Conservation (phyloP, 2,888 invertebrate species). For the Epinotia demarniana region DNA sequence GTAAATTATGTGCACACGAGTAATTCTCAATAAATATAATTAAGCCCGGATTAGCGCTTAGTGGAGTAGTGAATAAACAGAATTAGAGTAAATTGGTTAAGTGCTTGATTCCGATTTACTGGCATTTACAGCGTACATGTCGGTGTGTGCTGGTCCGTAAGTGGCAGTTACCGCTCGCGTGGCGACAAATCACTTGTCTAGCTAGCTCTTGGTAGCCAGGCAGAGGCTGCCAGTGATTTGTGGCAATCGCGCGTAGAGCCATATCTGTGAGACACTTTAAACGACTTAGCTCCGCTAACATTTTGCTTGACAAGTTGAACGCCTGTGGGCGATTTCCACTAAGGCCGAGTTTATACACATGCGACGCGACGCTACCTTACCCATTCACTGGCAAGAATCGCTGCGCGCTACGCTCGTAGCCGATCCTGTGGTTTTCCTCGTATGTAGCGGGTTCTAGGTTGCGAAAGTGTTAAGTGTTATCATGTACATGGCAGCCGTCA, state of each 20-base stretch:
- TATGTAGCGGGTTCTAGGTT: no score
- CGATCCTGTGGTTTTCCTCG: no score
- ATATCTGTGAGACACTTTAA: neutral
- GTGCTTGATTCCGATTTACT: constrained; percentile 41
- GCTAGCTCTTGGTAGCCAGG: neutral
- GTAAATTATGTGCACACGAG: constrained; percentile 25
- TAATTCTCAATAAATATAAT: constrained; percentile 31
- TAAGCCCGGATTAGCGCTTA: constrained; percentile 28
- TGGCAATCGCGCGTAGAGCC: neutral
- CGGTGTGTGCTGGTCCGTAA: neutral
- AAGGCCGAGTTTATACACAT: neutral
- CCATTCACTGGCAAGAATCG: no score
- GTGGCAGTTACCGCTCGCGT: neutral
- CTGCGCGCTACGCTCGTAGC: no score
- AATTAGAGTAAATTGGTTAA: constrained; percentile 33
- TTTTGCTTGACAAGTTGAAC: no score
- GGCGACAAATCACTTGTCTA: neutral
- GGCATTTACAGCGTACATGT: constrained; percentile 29
- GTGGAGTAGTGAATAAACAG: constrained; percentile 30
- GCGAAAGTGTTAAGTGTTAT: no score
- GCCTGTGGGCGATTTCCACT: neutral
- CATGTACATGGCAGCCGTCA: no score
- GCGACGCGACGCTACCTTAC: no score
- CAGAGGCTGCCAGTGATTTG: constrained; percentile 6
- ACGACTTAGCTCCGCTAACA: neutral